Percentiles rank a stretch among this genome's conserved stretches.
These are phyloP conservation scores for Eriosoma lanigerum DNA, from an alignment of 1,140 invertebrate genomes.

Conservation along the genomic window DNA sequence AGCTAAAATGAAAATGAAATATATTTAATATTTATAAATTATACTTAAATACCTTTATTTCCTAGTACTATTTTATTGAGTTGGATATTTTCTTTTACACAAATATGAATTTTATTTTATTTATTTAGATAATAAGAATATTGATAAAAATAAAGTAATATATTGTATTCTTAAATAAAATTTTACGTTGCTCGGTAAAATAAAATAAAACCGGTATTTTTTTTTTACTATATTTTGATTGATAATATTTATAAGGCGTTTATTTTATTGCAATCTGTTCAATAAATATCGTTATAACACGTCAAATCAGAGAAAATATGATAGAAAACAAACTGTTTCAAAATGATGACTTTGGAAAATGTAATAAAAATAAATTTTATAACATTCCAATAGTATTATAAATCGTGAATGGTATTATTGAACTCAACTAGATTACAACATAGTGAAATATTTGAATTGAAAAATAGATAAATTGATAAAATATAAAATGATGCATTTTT, in stretches of 20 bases:
- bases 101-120: not conserved
- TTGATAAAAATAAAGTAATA: not conserved
- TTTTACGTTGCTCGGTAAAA: not conserved
- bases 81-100: not conserved
- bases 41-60: no score
- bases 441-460: not conserved
- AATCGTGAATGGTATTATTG: not conserved
- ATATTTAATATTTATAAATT: no score
- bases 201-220: not conserved
- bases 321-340: not conserved
- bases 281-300: slow-evolving; percentile 19
- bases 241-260: not conserved
- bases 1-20: slow-evolving; percentile 17
- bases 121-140: not conserved
- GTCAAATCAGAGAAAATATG: not conserved
- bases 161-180: not conserved
- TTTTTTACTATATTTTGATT: not conserved
- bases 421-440: not conserved
- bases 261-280: not conserved
- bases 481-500: no score
- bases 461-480: not conserved
- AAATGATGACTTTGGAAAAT: not conserved
- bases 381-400: not conserved
- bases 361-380: not conserved
- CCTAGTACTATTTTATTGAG: no score